Evolutionary conservation across 2,113 vertebrate genomes (phyloP), one percentile per base, ranked within the genome.

Genomic region (Carlito syrichta): DNA sequence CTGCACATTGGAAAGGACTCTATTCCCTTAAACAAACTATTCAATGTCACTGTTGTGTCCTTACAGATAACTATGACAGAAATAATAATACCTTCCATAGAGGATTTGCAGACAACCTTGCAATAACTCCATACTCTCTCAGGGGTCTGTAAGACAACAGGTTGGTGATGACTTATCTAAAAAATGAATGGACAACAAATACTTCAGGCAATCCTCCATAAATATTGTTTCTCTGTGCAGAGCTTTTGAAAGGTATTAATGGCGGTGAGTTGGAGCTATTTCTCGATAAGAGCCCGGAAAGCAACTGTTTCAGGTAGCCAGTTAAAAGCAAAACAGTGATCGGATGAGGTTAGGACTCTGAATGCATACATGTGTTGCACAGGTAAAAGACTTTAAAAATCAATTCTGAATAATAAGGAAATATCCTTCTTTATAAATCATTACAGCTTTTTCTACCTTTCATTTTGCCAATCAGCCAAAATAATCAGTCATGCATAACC

Each of bases 131-230:
- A 4, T 7, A 7, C 32, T 63, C 60, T 78, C 89, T 66, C 68
- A 22, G n/a, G 22, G 30, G 35, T 81, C 78, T 35, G 35, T 5
- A 25, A 86, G 92, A 86, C 86, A 68, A 89, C 92, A 96, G 90
- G 68, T 71, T 78, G 86, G 40, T 45, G 87, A 82, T 86, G 83
- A 69, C 90, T 91, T 96, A 89, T 91, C 96, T 86, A 38, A 69
- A 83, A 86, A 83, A 66, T 50, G 60, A 60, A 79, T 40, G 92
- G 77, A 48, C 40, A 20, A 8, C 68, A 13, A 68, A 43, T 27
- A 14, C 66, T 63, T 86, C n/a, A 40, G 58, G n/a, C 66, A 16
- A 2, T 60, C 25, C 66, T 66, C 77, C 78, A 62, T 78, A 86
- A 95, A 86, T 50, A 73, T 1, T 20, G 23, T 54, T 73, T 89